phyloP scores from a whole-genome alignment of 1,140 invertebrate species.

The Megalopta genalis region DNA sequence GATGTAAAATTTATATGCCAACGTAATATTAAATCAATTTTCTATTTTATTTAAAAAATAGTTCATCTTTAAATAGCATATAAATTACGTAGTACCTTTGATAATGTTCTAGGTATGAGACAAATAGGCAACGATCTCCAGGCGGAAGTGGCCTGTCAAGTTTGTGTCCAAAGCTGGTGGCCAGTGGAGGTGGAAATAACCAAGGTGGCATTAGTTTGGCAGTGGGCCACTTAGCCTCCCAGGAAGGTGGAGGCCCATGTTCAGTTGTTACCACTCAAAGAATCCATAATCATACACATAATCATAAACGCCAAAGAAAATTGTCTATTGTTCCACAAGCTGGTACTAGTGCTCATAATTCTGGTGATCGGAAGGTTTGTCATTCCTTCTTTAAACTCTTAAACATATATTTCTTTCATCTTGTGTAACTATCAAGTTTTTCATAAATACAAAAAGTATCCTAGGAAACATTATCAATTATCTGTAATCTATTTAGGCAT shows the following conservation, averaged over 20 bases:
- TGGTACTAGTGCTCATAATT: conserved; percentile 67
- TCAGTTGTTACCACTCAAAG: conserved; percentile 72
- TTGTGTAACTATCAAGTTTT: background rate
- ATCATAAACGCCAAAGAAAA: conserved; percentile 75
- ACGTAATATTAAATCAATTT: background rate
- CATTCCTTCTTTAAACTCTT: background rate
- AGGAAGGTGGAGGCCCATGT: conserved; percentile 72
- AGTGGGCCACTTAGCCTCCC: conserved; percentile 78
- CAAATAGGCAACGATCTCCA: conserved; percentile 77
- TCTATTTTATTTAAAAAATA: background rate
- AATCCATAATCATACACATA: conserved; percentile 67
- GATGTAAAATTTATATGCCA: background rate
- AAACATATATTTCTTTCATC: background rate
- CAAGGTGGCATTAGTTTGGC: conserved; percentile 73
- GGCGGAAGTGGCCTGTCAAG: conserved; percentile 75
- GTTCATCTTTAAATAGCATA: background rate
- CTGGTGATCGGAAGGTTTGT: conserved; percentile 72
- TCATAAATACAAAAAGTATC: background rate
- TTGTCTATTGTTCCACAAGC: conserved; percentile 71
- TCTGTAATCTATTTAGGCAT: conserved; percentile 37
- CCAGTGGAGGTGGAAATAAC: conserved; percentile 69
- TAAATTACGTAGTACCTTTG: conserved; percentile 9
- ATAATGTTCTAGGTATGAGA: conserved; percentile 77
- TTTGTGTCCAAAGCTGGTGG: conserved; percentile 77
- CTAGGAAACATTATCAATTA: background rate